phyloP scores from a whole-genome alignment of 1,140 invertebrate genomes.

The Aleiodes sp. region DNA sequence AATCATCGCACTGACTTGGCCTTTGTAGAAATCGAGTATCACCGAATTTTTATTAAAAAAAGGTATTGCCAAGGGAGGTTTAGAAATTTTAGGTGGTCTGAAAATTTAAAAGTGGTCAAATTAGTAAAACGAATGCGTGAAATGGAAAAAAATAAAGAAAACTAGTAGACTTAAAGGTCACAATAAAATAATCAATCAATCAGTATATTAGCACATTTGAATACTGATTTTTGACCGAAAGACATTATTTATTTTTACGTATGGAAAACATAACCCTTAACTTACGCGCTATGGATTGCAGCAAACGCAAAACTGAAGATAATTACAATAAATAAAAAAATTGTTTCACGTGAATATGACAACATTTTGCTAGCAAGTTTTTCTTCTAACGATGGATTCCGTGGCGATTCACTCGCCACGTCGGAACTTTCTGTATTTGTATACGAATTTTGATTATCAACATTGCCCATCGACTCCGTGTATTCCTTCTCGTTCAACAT shows the following conservation, averaged over 20 bases:
- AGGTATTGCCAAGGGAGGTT: slow-evolving; percentile 71
- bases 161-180: neutral
- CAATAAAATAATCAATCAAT: neutral
- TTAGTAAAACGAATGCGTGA: neutral
- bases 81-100: slow-evolving; percentile 75
- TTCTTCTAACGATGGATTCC: slow-evolving; percentile 44
- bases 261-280: slow-evolving; percentile 42
- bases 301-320: slow-evolving; percentile 61
- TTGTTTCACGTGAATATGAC: slow-evolving; percentile 56
- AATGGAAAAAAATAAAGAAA: neutral
- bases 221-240: neutral
- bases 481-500: slow-evolving; percentile 49
- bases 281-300: slow-evolving; percentile 65
- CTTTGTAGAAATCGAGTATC: slow-evolving; percentile 78
- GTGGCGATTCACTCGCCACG: slow-evolving; percentile 51
- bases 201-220: neutral
- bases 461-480: slow-evolving; percentile 48
- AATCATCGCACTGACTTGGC: slow-evolving; percentile 73
- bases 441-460: slow-evolving; percentile 46
- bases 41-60: slow-evolving; percentile 75
- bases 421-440: slow-evolving; percentile 51
- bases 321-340: slow-evolving; percentile 61
- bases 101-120: slow-evolving; percentile 41
- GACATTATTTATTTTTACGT: no score
- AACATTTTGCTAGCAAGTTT: slow-evolving; percentile 59